A percentile compares a stretch with the other conserved stretches of the same genome.
These are phyloP conservation scores for Hypanus sabinus DNA, from an alignment of 2,113 vertebrate genomes.

Conservation along the genomic window DNA sequence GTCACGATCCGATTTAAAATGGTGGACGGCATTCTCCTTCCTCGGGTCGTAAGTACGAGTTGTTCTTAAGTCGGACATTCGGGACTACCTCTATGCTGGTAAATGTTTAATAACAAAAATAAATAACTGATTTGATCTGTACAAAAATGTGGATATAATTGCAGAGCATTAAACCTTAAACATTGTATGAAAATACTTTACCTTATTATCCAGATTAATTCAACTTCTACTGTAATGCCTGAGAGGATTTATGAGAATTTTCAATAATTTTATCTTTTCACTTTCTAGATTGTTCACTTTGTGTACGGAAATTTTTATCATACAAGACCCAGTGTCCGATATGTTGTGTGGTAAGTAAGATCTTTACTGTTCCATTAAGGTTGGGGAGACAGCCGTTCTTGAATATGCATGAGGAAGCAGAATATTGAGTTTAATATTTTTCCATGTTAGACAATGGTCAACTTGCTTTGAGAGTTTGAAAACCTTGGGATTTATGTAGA, in stretches of 20 bases:
- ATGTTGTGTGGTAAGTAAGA: slow-evolving; percentile 77
- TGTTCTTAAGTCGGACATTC: too few relatives aligned
- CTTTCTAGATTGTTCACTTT: slow-evolving; percentile 84
- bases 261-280: slow-evolving; percentile 39
- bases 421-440: background rate
- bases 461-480: background rate
- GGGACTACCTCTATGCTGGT: background rate
- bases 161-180: background rate
- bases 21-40: too few relatives aligned
- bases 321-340: slow-evolving; percentile 84
- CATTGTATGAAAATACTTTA: background rate
- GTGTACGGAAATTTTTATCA: slow-evolving; percentile 85
- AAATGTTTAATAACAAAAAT: background rate
- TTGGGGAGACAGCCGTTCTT: background rate
- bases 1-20: too few relatives aligned
- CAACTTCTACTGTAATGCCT: background rate
- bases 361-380: background rate
- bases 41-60: too few relatives aligned
- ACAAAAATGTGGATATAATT: background rate
- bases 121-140: background rate
- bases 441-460: background rate
- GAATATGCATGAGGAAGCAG: background rate
- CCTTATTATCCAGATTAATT: background rate
- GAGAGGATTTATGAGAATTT: background rate
- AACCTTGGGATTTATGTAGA: background rate